These are phyloP conservation scores for Perccottus glenii DNA, from an alignment of 2,113 vertebrate species.

Conservation along the genomic window DNA sequence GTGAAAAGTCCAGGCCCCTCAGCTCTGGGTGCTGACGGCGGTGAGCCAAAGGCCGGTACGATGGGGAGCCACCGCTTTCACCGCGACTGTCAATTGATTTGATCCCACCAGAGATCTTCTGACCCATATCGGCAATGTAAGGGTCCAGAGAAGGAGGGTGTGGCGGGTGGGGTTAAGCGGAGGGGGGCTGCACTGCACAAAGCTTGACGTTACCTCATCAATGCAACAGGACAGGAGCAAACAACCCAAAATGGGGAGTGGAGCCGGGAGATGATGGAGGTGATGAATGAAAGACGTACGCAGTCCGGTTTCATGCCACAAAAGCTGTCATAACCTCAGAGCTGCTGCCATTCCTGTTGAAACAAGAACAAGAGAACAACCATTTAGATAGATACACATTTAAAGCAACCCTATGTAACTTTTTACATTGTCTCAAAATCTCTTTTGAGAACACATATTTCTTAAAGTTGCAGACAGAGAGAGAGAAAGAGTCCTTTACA, in stretches of 20 bases:
- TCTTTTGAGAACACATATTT: too few species aligned
- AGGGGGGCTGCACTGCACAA: slow-evolving; percentile 59
- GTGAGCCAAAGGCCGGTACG: slow-evolving; percentile 81
- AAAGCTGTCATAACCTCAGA: slow-evolving; percentile 41
- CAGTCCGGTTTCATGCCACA: slow-evolving; percentile 65
- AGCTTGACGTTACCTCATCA: slow-evolving; percentile 88
- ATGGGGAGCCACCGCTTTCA: slow-evolving; percentile 80
- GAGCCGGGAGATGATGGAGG: slow-evolving; percentile 48
- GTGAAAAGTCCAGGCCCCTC: slow-evolving; percentile 87
- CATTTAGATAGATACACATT: not conserved
- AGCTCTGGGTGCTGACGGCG: slow-evolving; percentile 85
- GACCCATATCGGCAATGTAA: slow-evolving; percentile 87
- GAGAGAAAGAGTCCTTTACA: too few species aligned
- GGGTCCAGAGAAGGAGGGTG: slow-evolving; percentile 29
- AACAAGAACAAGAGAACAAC: slow-evolving; percentile 30
- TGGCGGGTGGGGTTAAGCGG: slow-evolving; percentile 33
- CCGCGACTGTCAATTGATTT: slow-evolving; percentile 92
- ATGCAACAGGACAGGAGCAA: slow-evolving; percentile 66
- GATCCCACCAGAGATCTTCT: slow-evolving; percentile 96
- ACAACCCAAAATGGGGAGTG: slow-evolving; percentile 27
- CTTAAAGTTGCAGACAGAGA: too few species aligned
- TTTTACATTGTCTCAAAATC: too few species aligned
- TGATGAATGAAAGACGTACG: slow-evolving; percentile 34
- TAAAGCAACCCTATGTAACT: too few species aligned
- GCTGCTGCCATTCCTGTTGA: slow-evolving; percentile 45